Conservation (phyloP, 2,113 vertebrate species). For the Leucopsar rothschildi region DNA sequence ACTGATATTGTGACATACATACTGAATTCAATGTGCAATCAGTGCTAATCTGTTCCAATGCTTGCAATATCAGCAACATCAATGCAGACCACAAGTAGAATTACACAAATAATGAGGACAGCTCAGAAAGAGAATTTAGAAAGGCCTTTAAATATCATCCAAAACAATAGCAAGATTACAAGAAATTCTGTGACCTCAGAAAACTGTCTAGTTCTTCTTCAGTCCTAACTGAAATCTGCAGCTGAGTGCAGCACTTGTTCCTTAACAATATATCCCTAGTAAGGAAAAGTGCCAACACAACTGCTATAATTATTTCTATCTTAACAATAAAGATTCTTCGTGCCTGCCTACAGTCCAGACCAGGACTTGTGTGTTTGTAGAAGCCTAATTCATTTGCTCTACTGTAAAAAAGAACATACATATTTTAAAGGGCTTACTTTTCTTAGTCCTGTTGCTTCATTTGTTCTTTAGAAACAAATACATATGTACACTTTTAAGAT, state of each 20-base stretch:
- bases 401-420: not conserved
- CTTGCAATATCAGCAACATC: not conserved
- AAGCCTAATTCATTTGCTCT: not conserved
- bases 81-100: not conserved
- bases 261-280: not conserved
- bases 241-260: not conserved
- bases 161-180: not conserved
- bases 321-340: not conserved
- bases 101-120: conserved; percentile 13
- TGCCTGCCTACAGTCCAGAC: not conserved
- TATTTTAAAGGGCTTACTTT: not conserved
- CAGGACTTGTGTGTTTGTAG: not conserved
- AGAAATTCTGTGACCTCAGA: not conserved
- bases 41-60: not conserved
- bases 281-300: not conserved
- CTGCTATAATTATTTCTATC: not conserved
- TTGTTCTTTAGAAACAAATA: not conserved
- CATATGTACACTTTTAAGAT: not conserved
- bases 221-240: not conserved
- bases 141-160: not conserved
- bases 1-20: not conserved
- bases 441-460: not conserved
- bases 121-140: not conserved
- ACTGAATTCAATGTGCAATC: not conserved
- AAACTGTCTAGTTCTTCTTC: not conserved